phyloP scores from a whole-genome alignment of 2,888 invertebrate species.

The Blomia tropicalis region DNA sequence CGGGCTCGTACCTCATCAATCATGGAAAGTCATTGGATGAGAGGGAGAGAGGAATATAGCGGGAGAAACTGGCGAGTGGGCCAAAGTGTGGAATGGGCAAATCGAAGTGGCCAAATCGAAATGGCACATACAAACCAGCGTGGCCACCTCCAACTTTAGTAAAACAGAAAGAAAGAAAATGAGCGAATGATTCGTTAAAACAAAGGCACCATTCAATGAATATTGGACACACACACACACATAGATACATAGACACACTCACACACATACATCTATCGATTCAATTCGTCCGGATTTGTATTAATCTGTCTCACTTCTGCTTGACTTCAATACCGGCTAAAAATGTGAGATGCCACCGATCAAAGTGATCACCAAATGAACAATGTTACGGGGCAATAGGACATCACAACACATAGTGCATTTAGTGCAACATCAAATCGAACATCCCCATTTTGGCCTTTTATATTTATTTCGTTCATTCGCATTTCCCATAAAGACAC shows the following conservation, averaged over 20 bases:
- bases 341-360: background rate
- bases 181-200: slow-evolving; percentile 7
- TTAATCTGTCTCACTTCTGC: no score
- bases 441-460: no score
- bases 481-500: slow-evolving; percentile 11
- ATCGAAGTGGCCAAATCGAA: background rate
- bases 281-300: no score
- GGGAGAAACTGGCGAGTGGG: slow-evolving; percentile 7
- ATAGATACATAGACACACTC: no score
- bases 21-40: slow-evolving; percentile 6
- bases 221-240: no score
- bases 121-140: slow-evolving; percentile 6
- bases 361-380: background rate
- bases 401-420: no score
- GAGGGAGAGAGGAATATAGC: no score
- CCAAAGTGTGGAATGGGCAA: slow-evolving; percentile 1
- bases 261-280: no score
- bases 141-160: background rate
- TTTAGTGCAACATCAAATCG: no score
- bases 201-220: background rate
- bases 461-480: no score
- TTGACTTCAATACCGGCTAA: background rate
- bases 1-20: slow-evolving; percentile 13
- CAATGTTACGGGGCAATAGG: no score
- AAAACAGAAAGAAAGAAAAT: no score